Conservation (phyloP, 2,888 invertebrate species). For the Eutolmus rufibarbis region DNA sequence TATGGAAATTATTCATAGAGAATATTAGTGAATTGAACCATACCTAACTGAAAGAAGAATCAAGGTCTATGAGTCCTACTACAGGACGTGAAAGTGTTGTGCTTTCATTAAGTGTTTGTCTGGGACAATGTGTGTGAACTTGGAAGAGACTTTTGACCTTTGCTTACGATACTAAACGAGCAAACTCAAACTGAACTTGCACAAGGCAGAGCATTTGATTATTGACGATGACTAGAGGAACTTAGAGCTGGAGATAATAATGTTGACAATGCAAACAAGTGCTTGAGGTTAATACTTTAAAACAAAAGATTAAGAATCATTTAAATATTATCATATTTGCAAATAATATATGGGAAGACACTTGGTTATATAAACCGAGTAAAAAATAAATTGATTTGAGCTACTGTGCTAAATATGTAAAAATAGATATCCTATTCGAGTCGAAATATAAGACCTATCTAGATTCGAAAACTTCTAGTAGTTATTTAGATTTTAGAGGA, state of each 20-base stretch:
- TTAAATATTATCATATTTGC: not conserved
- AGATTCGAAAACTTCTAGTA: too few species aligned
- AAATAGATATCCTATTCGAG: not conserved
- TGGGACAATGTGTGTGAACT: not conserved
- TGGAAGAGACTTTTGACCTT: not conserved
- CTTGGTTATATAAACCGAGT: not conserved
- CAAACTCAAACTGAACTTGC: not conserved
- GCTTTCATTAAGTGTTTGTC: not conserved
- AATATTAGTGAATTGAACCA: not conserved
- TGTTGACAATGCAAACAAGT: not conserved
- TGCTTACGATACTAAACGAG: not conserved
- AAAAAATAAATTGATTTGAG: not conserved
- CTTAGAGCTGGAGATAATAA: not conserved
- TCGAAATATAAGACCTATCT: too few species aligned
- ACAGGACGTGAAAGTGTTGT: not conserved
- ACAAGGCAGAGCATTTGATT: not conserved
- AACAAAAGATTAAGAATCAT: not conserved
- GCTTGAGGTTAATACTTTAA: not conserved
- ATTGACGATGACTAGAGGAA: not conserved
- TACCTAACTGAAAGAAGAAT: not conserved
- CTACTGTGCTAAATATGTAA: not conserved
- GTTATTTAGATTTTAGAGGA: too few species aligned
- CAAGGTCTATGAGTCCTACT: not conserved
- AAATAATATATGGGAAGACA: not conserved
- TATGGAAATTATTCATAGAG: not conserved